Evolutionary conservation across 2,888 invertebrate genomes (phyloP).

Genomic region (Lasioglossum vierecki): DNA sequence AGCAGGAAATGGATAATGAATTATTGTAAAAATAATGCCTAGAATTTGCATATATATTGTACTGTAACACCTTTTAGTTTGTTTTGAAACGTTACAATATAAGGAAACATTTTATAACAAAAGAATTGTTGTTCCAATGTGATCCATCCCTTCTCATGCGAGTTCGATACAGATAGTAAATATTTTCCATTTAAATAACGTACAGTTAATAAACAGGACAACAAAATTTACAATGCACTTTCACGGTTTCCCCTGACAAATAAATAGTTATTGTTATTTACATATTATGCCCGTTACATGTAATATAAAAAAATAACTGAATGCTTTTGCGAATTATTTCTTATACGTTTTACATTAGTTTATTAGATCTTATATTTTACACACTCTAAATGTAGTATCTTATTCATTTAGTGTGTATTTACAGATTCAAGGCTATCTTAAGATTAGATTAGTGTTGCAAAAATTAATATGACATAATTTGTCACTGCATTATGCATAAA

Average conservation of each 20-base stretch:
- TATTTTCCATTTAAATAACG: neutral
- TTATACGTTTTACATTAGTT: constrained; percentile 48
- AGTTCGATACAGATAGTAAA: neutral
- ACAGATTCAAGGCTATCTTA: constrained; percentile 41
- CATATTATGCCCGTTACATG: constrained; percentile 56
- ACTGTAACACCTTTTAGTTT: constrained; percentile 81
- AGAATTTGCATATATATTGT: constrained; percentile 81
- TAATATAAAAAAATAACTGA: constrained; percentile 67
- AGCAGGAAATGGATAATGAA: constrained; percentile 75
- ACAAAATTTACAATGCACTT: constrained; percentile 41
- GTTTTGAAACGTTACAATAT: constrained; percentile 82
- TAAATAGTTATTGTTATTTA: constrained; percentile 66
- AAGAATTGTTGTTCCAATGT: constrained; percentile 42
- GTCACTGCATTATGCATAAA: constrained; percentile 29
- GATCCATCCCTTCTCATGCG: constrained; percentile 42
- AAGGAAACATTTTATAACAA: constrained; percentile 83
- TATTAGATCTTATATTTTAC: constrained; percentile 39
- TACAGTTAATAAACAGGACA: constrained; percentile 15
- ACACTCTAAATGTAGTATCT: constrained; percentile 48
- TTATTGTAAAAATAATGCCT: constrained; percentile 82
- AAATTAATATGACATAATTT: constrained; percentile 21
- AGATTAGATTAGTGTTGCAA: constrained; percentile 32
- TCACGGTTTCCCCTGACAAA: constrained; percentile 52
- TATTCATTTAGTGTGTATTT: constrained; percentile 43
- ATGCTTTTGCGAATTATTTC: constrained; percentile 53